Evolutionary conservation across 2,888 invertebrate genomes (phyloP).

Genomic region (Masnerella sp.): DNA sequence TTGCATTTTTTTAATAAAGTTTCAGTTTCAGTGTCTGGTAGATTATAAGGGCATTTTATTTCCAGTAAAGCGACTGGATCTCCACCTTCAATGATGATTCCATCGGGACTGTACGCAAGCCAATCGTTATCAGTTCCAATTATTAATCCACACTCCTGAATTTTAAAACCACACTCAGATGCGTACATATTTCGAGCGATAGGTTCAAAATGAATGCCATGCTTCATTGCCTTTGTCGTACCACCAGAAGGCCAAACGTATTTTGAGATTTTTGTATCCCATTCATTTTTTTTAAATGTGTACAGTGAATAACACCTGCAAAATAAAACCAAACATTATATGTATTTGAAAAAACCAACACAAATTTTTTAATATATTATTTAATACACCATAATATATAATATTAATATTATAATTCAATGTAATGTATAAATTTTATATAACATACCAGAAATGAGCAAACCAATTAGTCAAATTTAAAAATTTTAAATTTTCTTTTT

Average conservation of each 20-base stretch:
- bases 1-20: conserved; percentile 1
- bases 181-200: background rate
- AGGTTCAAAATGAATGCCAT: conserved; percentile 23
- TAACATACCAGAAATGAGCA: too few species aligned
- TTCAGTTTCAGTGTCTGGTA: background rate
- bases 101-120: conserved; percentile 1
- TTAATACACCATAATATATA: too few species aligned
- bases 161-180: background rate
- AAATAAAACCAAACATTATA: background rate
- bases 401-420: too few species aligned
- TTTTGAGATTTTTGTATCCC: conserved; percentile 20
- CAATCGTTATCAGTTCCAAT: background rate
- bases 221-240: conserved; percentile 7
- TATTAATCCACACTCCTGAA: conserved; percentile 1
- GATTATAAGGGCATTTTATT: conserved; percentile 7
- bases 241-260: conserved; percentile 41
- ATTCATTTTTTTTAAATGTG: conserved; percentile 36
- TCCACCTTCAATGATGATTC: background rate
- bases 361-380: too few species aligned
- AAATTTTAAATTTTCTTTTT: too few species aligned
- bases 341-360: background rate
- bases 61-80: background rate
- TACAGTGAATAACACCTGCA: conserved; percentile 40
- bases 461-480: too few species aligned
- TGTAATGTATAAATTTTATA: too few species aligned